phyloP scores from a whole-genome alignment of 2,797 vertebrate genomes.

The Cyprinodon diabolis region DNA sequence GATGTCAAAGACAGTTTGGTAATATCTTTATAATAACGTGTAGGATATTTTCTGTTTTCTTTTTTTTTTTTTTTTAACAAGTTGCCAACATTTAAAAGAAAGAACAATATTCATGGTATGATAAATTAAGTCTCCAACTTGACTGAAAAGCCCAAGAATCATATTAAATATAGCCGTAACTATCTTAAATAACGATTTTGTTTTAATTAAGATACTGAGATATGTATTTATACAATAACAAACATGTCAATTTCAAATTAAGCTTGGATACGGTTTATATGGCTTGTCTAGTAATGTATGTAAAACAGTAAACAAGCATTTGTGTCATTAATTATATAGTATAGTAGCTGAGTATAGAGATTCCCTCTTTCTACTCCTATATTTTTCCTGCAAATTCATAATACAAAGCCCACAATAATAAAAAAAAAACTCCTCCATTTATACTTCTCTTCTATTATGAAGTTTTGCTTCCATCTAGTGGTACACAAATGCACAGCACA shows the following conservation, averaged over 20 bases:
- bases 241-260: slow-evolving; percentile 6
- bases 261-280: slow-evolving; percentile 35
- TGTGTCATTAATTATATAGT: not conserved
- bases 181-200: not conserved
- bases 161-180: not conserved
- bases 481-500: slow-evolving; percentile 59
- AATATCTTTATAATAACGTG: slow-evolving; percentile 3
- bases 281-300: slow-evolving; percentile 18
- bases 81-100: no score
- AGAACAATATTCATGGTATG: no score
- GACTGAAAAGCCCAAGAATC: not conserved
- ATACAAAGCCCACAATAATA: slow-evolving; percentile 5
- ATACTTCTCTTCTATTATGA: not conserved
- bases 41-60: no score
- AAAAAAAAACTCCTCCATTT: slow-evolving; percentile 13
- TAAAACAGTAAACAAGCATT: slow-evolving; percentile 8
- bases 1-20: not conserved
- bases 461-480: slow-evolving; percentile 58
- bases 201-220: not conserved
- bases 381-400: slow-evolving; percentile 8
- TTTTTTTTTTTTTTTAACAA: no score
- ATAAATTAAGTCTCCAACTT: no score
- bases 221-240: not conserved
- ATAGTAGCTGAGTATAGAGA: not conserved
- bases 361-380: not conserved